Percentiles rank a stretch among this genome's conserved stretches.
Evolutionary conservation across 2,797 vertebrate genomes (phyloP).

Genomic region (Cercopithecus diana): DNA sequence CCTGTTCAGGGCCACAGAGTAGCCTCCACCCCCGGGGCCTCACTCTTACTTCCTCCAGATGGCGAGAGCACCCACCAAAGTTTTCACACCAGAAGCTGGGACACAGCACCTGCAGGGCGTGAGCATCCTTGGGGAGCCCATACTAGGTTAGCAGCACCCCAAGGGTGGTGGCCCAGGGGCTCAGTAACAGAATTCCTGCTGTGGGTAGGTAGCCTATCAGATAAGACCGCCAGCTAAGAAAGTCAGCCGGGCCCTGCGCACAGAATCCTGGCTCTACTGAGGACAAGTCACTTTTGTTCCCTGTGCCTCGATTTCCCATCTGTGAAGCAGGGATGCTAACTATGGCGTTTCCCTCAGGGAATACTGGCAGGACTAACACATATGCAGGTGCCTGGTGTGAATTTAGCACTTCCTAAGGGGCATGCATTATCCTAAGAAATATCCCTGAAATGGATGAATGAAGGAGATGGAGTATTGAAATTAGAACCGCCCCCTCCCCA

Average conservation of each 20-base stretch:
- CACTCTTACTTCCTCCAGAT: not conserved
- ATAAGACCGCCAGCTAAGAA: not conserved
- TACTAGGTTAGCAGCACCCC: not conserved
- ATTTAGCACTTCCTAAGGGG: not conserved
- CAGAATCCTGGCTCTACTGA: not conserved
- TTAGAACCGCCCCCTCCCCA: not conserved
- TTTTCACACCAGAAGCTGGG: not conserved
- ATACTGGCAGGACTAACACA: not conserved
- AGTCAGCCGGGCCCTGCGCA: accelerated
- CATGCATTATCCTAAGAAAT: not conserved
- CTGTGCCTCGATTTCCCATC: not conserved
- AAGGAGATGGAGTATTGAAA: not conserved
- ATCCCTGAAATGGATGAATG: not conserved
- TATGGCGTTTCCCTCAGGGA: not conserved
- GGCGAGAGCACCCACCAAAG: not conserved
- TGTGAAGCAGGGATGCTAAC: not conserved
- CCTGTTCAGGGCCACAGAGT: not conserved
- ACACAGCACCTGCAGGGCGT: accelerated
- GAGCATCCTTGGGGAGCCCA: not conserved
- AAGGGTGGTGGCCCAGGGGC: not conserved
- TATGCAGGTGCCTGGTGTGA: not conserved
- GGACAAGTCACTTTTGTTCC: not conserved
- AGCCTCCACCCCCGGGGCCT: not conserved
- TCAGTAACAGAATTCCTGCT: not conserved
- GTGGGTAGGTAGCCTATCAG: not conserved